Percentiles rank a stretch among this genome's conserved stretches.
These are phyloP conservation scores for Ischnura elegans DNA, from an alignment of 2,888 invertebrate species.

Conservation along the genomic window DNA sequence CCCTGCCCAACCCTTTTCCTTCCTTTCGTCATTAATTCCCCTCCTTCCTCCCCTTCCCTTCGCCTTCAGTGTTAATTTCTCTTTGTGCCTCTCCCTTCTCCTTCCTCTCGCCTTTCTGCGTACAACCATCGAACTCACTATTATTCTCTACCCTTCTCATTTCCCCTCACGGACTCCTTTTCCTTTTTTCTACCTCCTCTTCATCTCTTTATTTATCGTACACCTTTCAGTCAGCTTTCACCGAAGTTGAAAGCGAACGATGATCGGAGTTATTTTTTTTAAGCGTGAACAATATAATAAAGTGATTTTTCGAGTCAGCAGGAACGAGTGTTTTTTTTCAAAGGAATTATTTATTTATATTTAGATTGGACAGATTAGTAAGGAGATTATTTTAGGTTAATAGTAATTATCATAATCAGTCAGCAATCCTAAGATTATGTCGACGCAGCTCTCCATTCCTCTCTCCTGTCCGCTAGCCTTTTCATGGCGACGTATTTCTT, in stretches of 20 bases:
- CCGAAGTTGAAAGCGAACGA: not conserved
- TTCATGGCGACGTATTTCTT: too few species aligned
- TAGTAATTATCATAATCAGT: too few species aligned
- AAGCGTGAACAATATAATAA: not conserved
- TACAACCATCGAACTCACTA: not conserved
- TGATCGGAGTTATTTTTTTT: not conserved
- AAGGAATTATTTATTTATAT: not conserved
- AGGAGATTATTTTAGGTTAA: too few species aligned
- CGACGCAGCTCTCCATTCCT: too few species aligned
- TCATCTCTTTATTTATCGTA: not conserved
- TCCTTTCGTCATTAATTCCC: constrained; percentile 2
- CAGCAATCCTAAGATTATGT: too few species aligned
- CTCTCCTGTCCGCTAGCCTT: too few species aligned
- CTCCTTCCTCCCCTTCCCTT: not conserved
- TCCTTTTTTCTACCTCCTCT: not conserved
- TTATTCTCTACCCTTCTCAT: too few species aligned
- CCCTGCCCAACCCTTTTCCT: not conserved
- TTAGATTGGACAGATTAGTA: not conserved
- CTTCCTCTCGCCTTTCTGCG: not conserved
- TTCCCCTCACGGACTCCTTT: not conserved
- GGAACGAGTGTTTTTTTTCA: not conserved
- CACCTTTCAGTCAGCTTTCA: not conserved
- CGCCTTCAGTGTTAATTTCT: not conserved
- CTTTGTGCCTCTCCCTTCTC: not conserved
- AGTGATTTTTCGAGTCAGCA: not conserved